Conservation (phyloP, 2,797 vertebrate species). For the Lycodopsis pacificus region DNA sequence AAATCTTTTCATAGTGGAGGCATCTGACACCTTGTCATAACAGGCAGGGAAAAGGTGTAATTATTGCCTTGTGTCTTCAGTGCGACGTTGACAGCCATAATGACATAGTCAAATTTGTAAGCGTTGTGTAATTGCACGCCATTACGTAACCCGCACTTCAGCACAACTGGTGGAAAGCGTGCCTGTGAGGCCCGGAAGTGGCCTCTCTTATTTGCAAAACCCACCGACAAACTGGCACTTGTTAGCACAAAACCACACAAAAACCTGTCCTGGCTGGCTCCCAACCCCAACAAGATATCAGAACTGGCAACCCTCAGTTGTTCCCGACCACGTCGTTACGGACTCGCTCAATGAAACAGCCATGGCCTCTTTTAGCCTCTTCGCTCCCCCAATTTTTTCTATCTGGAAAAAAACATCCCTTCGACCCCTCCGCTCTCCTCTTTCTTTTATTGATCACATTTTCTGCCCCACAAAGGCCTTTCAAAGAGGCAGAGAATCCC, state of each 20-base stretch:
- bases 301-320: constrained; percentile 15
- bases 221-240: constrained; percentile 28
- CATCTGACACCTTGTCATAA: constrained; percentile 49
- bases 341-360: constrained; percentile 53
- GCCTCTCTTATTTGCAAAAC: constrained; percentile 32
- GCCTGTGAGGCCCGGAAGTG: neutral
- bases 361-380: constrained; percentile 33
- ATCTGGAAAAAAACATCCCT: constrained; percentile 37
- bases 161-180: neutral
- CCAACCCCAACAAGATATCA: constrained; percentile 41
- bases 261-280: constrained; percentile 18
- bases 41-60: constrained; percentile 34
- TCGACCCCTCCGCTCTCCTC: constrained; percentile 7
- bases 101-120: constrained; percentile 19
- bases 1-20: constrained; percentile 20
- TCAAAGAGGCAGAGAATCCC: constrained; percentile 57
- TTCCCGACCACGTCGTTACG: constrained; percentile 49
- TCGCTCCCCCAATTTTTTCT: constrained; percentile 6
- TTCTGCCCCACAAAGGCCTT: constrained; percentile 54
- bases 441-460: constrained; percentile 67
- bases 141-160: constrained; percentile 27
- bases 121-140: constrained; percentile 34
- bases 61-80: constrained; percentile 15
- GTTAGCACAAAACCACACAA: constrained; percentile 25
- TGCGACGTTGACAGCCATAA: constrained; percentile 31